These are phyloP conservation scores for Trilocha varians DNA, from an alignment of 2,888 invertebrate species.

Conservation along the genomic window DNA sequence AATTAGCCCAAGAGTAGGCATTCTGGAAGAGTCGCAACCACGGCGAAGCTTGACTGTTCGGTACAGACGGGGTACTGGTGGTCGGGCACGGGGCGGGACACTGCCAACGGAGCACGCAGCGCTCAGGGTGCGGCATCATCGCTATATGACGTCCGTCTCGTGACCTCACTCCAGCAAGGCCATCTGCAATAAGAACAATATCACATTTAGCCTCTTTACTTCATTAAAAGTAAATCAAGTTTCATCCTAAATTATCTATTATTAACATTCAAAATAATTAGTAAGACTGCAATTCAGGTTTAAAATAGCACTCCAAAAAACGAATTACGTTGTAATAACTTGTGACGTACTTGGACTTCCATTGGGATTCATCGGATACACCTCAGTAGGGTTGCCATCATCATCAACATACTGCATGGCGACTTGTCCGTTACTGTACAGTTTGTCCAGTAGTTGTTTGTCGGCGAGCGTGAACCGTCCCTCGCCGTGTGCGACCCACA, in stretches of 20 bases:
- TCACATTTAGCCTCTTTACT: no score
- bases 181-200: conserved; percentile 73
- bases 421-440: conserved; percentile 76
- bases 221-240: not conserved
- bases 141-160: conserved; percentile 94
- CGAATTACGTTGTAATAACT: no score
- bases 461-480: conserved; percentile 81
- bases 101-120: conserved; percentile 92
- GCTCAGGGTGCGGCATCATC: conserved; percentile 99
- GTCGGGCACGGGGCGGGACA: conserved; percentile 78
- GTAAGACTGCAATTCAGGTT: no score
- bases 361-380: conserved; percentile 96
- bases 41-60: conserved; percentile 79
- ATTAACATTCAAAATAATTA: no score
- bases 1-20: conserved; percentile 82
- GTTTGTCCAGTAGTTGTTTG: conserved; percentile 48
- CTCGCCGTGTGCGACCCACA: conserved; percentile 98
- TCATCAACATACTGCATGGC: conserved; percentile 91
- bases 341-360: conserved; percentile 86
- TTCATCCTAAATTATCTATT: conserved; percentile 15
- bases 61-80: conserved; percentile 45
- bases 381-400: conserved; percentile 79
- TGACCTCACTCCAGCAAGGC: conserved; percentile 93
- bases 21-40: conserved; percentile 95
- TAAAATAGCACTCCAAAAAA: no score